phyloP scores from a whole-genome alignment of 1,140 invertebrate species.

The Asobara japonica region DNA sequence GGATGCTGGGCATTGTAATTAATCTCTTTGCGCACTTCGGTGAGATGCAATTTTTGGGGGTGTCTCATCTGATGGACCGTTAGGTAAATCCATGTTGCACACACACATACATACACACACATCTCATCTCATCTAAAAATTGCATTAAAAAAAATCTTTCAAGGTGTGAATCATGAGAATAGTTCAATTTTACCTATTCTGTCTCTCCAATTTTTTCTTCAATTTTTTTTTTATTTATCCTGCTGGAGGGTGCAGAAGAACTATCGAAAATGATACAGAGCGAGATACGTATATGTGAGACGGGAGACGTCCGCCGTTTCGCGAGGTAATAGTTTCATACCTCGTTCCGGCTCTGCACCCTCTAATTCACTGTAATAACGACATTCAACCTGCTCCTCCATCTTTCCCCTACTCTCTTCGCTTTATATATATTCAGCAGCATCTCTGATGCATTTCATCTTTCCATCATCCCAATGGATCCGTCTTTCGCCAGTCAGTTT shows the following conservation, averaged over 20 bases:
- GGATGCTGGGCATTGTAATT: too few relatives aligned
- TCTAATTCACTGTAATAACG: slow-evolving; percentile 68
- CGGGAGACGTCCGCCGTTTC: slow-evolving; percentile 54
- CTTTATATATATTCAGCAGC: slow-evolving; percentile 22
- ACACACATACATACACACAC: too few relatives aligned
- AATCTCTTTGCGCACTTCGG: too few relatives aligned
- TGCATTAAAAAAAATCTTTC: neutral
- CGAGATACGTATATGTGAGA: slow-evolving; percentile 31
- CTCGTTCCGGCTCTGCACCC: slow-evolving; percentile 67
- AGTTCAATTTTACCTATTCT: neutral
- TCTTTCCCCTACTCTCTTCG: slow-evolving; percentile 39
- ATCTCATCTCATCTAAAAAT: too few relatives aligned
- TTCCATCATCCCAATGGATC: neutral
- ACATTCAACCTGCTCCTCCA: slow-evolving; percentile 64
- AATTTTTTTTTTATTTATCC: neutral
- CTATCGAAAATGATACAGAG: slow-evolving; percentile 27
- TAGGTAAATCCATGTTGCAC: too few relatives aligned
- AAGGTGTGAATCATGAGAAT: neutral
- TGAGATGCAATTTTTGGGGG: too few relatives aligned
- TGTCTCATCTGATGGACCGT: too few relatives aligned
- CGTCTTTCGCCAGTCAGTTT: neutral
- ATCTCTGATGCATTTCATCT: slow-evolving; percentile 11
- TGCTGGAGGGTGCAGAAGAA: slow-evolving; percentile 15
- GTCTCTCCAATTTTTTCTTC: neutral
- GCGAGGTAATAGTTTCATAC: slow-evolving; percentile 68